Evolutionary conservation across 2,113 vertebrate genomes (phyloP), one percentile per base, ranked within the genome.

Genomic region (Otis tarda): DNA sequence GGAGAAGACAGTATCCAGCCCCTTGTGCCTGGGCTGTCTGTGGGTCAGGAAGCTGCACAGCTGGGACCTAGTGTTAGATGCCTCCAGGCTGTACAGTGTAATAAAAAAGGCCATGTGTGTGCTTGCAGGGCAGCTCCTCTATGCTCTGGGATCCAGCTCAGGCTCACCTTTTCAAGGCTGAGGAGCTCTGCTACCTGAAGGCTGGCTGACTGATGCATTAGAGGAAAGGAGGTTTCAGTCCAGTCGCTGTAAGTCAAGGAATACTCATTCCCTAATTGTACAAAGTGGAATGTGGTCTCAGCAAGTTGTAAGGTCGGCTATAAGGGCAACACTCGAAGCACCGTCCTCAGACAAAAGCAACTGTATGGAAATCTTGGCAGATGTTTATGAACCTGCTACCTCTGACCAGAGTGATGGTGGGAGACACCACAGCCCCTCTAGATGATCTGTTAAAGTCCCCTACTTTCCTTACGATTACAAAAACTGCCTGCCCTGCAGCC

Each of bases 301-400:
- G 23, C 0, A 1, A n/a, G 17, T 2, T 71, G 7, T 37, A 52
- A 39, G 45, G 9, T 70, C 78, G 63, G 31, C 43, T 1, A 1
- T 56, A 33, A 41, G 37, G 8, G 35, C 0, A 3, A 18, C 24
- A 18, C 25, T 80, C 18, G n/a, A n/a, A 47, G 65, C 27, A 23
- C 27, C 4, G 4, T 60, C 7, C 39, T 92, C 30, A 56, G 35
- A 71, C 12, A 33, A 52, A 90, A 73, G 57, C 9, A 39, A 15
- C 43, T 5, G 0, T 64, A 27, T 22, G 28, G 45, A 89, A 75
- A 57, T 55, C 60, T 45, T 18, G 43, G 56, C 39, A 90, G 82
- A 50, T 30, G 4, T 31, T 71, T 31, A 56, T 6, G n/a, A 65
- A 53, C 41, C 35, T 69, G 16, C 68, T 68, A 83, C 39, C 55